phyloP scores from a whole-genome alignment of 2,797 vertebrate genomes.

The Erethizon dorsatum region DNA sequence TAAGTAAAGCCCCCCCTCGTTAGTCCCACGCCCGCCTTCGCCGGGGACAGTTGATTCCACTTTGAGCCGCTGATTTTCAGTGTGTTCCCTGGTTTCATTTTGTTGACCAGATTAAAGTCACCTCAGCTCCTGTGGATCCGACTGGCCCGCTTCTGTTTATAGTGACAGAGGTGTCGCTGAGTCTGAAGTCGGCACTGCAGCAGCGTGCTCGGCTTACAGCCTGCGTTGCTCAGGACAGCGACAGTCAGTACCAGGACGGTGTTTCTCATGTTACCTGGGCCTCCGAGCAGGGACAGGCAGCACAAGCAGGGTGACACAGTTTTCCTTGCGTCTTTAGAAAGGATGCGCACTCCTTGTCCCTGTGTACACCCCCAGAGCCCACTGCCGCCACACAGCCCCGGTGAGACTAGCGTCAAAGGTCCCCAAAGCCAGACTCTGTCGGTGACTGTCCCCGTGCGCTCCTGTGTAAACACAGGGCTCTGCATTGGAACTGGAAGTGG shows the following conservation, averaged over 20 bases:
- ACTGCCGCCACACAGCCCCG: rapidly evolving
- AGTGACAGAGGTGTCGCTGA: not conserved
- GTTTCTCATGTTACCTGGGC: not conserved
- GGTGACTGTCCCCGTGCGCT: not conserved
- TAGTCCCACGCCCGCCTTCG: rapidly evolving
- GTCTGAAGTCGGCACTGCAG: not conserved
- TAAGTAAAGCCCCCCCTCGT: not conserved
- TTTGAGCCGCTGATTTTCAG: not conserved
- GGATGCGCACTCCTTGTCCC: too few species aligned
- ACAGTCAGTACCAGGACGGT: not conserved
- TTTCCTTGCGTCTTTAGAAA: not conserved
- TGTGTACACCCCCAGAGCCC: not conserved
- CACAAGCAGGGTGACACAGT: not conserved
- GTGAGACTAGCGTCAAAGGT: not conserved
- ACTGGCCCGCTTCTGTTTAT: not conserved
- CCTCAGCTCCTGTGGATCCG: not conserved
- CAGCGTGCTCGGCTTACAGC: rapidly evolving
- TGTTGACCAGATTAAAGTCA: not conserved
- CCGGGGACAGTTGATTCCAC: not conserved
- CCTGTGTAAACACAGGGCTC: not conserved
- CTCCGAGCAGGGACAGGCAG: not conserved
- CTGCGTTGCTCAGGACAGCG: not conserved
- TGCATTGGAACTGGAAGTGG: not conserved
- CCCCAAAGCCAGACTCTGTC: not conserved
- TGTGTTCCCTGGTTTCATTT: not conserved